These are phyloP conservation scores for Thalassarche chlororhynchos DNA, from an alignment of 2,113 vertebrate genomes.

Conservation along the genomic window DNA sequence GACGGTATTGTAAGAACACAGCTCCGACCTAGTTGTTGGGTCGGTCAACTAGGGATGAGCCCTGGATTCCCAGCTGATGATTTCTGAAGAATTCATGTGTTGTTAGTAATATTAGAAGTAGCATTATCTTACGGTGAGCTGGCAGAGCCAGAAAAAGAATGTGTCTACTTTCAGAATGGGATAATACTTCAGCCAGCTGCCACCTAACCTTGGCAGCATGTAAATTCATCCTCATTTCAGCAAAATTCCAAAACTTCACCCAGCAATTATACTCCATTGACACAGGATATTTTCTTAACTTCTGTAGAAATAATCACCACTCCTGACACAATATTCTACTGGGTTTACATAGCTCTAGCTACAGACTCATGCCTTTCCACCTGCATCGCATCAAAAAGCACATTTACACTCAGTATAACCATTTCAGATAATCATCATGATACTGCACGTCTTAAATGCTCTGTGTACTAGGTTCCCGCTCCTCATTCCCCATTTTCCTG, in stretches of 20 bases:
- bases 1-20: neutral
- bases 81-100: neutral
- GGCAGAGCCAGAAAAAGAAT: neutral
- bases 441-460: neutral
- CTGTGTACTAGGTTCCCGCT: accelerated
- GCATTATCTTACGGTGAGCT: neutral
- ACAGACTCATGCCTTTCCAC: neutral
- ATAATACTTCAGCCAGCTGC: neutral
- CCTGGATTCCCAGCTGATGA: neutral
- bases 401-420: neutral
- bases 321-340: neutral
- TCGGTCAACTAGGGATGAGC: neutral
- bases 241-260: neutral
- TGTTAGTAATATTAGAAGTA: neutral
- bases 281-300: neutral
- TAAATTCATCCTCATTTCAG: neutral
- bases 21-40: neutral
- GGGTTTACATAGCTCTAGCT: neutral
- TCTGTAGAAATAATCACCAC: neutral
- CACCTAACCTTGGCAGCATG: neutral
- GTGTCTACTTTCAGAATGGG: neutral
- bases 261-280: neutral
- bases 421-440: neutral
- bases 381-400: neutral
- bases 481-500: neutral